Base-by-base conservation (phyloP, 2,888 invertebrate genomes). In the Pilophorus perplexus region DNA sequence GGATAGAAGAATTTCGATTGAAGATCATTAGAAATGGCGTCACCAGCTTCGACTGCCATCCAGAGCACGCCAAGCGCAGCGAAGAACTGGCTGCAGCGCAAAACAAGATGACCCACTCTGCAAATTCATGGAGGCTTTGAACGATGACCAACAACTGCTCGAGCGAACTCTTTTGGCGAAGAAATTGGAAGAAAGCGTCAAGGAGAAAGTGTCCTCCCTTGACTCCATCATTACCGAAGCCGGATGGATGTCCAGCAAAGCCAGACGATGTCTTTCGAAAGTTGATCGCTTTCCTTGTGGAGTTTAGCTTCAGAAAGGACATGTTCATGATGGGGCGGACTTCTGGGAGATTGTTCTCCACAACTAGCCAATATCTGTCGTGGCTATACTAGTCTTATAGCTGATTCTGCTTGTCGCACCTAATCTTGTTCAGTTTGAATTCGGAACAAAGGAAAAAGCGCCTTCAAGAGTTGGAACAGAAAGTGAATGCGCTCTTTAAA, bases 391-490 rank as follows among this genome's bases (percentile, higher is more conserved):
- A n/a, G n/a, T n/a, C n/a, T n/a, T n/a, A n/a, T n/a, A n/a, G n/a
- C n/a, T n/a, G n/a, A n/a, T n/a, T n/a, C n/a, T n/a, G n/a, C n/a
- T n/a, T n/a, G n/a, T n/a, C n/a, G n/a, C n/a, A n/a, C n/a, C n/a
- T n/a, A n/a, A n/a, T n/a, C n/a, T n/a, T n/a, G n/a, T n/a, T n/a
- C n/a, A n/a, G n/a, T n/a, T n/a, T n/a, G n/a, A 55, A 74, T 33
- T 68, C 70, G 2, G 71, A 93, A 73, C 86, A 88, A 71, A 81
- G 91, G 0, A 83, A 90, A 16, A 87, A 86, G 68, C 85, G 89
- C 37, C 82, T 94, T 0, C 86, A 89, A 67, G 83, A 85, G 22
- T 76, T 94, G 0, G 94, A 94, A 74, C 79, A 81, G 0, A 86
- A 91, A 76, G 87, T 94, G 54, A 70, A 80, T 0, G 85, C 86